Percentiles rank a stretch among this genome's conserved stretches.
These are phyloP conservation scores for Leucoptera coffeella DNA, from an alignment of 2,888 invertebrate genomes.

Conservation along the genomic window DNA sequence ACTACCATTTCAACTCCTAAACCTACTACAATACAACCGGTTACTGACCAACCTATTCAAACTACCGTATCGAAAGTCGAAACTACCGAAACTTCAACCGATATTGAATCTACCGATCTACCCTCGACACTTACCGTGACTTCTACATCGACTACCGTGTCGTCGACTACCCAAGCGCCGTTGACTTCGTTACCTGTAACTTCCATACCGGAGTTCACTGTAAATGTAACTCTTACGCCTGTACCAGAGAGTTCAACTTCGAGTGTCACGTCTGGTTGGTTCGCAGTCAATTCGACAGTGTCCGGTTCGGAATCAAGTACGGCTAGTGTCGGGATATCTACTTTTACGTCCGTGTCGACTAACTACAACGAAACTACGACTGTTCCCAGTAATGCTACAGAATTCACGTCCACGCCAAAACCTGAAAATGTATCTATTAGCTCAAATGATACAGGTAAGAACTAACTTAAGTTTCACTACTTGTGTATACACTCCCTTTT, in stretches of 20 bases:
- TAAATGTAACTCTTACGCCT: slow-evolving; percentile 39
- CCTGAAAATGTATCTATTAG: no score
- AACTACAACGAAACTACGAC: no score
- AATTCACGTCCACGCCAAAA: no score
- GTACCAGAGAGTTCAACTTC: no score
- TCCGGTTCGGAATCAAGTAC: slow-evolving; percentile 5
- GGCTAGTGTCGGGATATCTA: slow-evolving; percentile 1
- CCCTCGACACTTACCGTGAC: slow-evolving; percentile 4
- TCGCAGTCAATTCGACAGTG: slow-evolving; percentile 12
- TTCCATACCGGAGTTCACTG: slow-evolving; percentile 23
- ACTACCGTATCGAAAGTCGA: not conserved
- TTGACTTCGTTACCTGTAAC: slow-evolving; percentile 3
- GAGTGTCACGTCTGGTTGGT: slow-evolving; percentile 13
- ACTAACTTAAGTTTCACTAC: no score
- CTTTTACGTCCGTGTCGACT: no score
- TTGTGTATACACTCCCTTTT: no score
- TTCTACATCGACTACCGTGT: slow-evolving; percentile 7
- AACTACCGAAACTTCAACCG: slow-evolving; percentile 13
- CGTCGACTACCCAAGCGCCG: slow-evolving; percentile 5
- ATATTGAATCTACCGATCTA: slow-evolving; percentile 12
- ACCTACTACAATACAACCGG: no score
- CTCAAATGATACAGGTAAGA: no score
- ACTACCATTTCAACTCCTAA: no score
- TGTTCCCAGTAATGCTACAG: no score
- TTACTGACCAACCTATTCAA: slow-evolving; percentile 1